Base-by-base conservation (phyloP, 92 coral and sea anemone species). In the Porites divaricata region DNA sequence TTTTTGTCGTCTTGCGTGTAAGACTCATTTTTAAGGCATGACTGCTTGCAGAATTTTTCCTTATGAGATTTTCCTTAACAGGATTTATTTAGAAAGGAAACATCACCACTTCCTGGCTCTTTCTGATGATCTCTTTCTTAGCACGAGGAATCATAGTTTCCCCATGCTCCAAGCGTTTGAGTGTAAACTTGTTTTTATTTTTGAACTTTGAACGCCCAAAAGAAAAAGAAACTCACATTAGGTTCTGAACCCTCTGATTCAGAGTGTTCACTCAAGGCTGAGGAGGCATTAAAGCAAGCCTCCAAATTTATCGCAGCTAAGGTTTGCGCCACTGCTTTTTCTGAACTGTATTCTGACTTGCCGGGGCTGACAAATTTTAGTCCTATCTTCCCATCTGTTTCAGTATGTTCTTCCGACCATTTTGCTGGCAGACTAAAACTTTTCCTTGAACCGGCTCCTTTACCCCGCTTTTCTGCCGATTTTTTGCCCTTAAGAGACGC, bases 371-470 rank as follows among this genome's bases (percentile, higher is more conserved):
- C 75, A 61, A 67, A 83, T 63, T 71, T 71, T 1, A 83, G 41
- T 26, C 22, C 50, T 41, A 49, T 54, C 23, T 71, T 75, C 20
- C 70, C 45, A 19, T 63, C 76, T 12, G 13, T 20, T 49, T 84
- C 67, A 1, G 70, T 25, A 10, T 45, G 57, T 25, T 84, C 83
- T 56, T 35, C 75, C 15, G 6, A 19, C 82, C 64, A 75, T 61
- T 84, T 84, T 45, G 75, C 81, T 15, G 83, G 84, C 15, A 77
- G 76, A 70, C 49, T 68, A 14, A 80, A 72, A 19, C 61, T 72
- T 72, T 72, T 72, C 61, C 76, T 72, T 72, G 61, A 49, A 7
- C 76, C 76, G 8, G 76, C 61, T 72, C 76, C 61, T 50, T 51
- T 72, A 6, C 41, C 76, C 76, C 52, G 61, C 35, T 51, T 72